Base-by-base conservation (phyloP, 2,888 invertebrate species). In the Pediacus dermestoides region DNA sequence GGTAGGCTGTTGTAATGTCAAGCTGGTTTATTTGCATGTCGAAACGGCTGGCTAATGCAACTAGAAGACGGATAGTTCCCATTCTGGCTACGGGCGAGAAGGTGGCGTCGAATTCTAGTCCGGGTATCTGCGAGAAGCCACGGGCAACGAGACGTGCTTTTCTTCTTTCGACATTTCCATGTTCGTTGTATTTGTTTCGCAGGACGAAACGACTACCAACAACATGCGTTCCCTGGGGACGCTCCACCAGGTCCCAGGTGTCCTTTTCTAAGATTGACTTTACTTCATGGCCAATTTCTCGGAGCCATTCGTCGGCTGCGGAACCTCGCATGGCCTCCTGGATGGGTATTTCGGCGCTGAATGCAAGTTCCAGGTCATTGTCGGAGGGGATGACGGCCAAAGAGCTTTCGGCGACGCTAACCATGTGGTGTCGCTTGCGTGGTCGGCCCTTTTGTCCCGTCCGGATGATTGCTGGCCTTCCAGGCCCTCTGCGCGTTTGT, bases 1-100 rank as follows among this genome's bases (percentile, higher is more conserved):
- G 37, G 33, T 50, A 53, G 30, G 52, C 54, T 32, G 52, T n/a
- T n/a, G 34, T 42, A 3, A 52, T 48, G 42, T 51, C 51, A 34
- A 52, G 47, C 23, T 52, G 51, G 25, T 36, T 43, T 10, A 52
- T 30, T 34, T 50, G 23, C 25, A 54, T 33, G 32, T 48, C 31
- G 13, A 42, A 16, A 32, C 50, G 14, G 7, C 30, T 37, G 7
- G 49, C 23, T 11, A 51, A 26, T 15, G 43, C 42, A 37, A 53
- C 34, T 12, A 54, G 22, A 31, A 39, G 22, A 13, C 34, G 26
- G 18, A 45, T 30, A 8, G 32, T 38, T 8, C 44, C 31, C 32
- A 39, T 18, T 26, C 41, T 32, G 1, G 44, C 37, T 4, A 46
- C 48, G 14, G 46, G 42, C 4, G 43, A 30, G 34, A 51, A 44